Base-by-base conservation (phyloP, 2,888 invertebrate genomes). In the Chalcis sispes region DNA sequence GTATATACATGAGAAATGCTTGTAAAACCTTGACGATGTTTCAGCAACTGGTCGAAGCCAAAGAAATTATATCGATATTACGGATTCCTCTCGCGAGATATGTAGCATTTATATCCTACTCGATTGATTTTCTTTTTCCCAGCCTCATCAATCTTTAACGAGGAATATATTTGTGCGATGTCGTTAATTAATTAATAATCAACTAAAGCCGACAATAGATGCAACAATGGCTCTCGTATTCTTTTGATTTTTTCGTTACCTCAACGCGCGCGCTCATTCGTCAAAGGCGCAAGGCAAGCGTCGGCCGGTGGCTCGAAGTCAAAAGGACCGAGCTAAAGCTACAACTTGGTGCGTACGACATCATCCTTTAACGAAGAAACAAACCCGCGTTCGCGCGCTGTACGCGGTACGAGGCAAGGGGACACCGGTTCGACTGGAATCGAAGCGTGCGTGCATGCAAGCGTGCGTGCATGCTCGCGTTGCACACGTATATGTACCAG, bases 401-500 rank as follows among this genome's bases (percentile, higher is more conserved):
- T 29, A 4, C 1, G 2, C n/a, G 32, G 40, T 29, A 20, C 18
- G 13, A 27, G 32, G 13, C 20, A 50, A 48, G 75, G 65, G 79
- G 66, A 77, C 84, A 85, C 85, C 85, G 85, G 85, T 85, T 84
- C 84, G 81, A 86, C 85, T 84, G 85, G 86, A 86, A 86, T 86
- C 85, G 82, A 83, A 84, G 81, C 80, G 70, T 64, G 76, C 52
- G 50, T 65, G 56, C 42, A 13, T 10, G 42, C 29, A 23, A 8
- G 25, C 29, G 36, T 36, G 42, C 15, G n/a, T 4, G 18, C 25
- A n/a, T 23, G 4, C 4, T 2, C 8, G 15, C 10, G 25, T 23
- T 1, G 3, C 1, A 13, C n/a, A n/a, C n/a, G n/a, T 42, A 42
- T 42, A 36, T 27, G 42, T 25, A 18, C 40, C n/a, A 32, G 50